Evolutionary conservation across 2,888 invertebrate genomes (phyloP), one percentile per base, ranked within the genome.

Genomic region (Sipha maydis): DNA sequence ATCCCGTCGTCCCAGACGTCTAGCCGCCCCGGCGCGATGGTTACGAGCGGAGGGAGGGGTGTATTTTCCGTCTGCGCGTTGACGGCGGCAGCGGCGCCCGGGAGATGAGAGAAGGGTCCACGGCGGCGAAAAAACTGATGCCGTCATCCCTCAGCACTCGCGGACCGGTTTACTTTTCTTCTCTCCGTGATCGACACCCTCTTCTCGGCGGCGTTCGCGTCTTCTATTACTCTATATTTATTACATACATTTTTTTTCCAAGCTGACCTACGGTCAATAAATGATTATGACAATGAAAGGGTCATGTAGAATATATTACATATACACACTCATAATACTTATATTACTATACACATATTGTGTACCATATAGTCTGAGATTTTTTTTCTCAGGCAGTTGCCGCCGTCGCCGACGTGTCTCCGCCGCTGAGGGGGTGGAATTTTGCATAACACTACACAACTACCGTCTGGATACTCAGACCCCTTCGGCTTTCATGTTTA

Each of bases 1-100:
- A 88, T 88, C 88, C 80, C 85, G 85, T 86, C 67, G 86, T 86
- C 79, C 88, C 88, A 88, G 88, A 88, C 88, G 88, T 88, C 88
- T 88, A 75, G 88, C 41, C 88, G 80, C 80, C 86, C 80, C 73
- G 73, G 21, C 82, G 48, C 75, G 84, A 25, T 34, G 80, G 69
- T 0, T 19, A 69, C 4, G 67, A 25, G 28, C 28, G 77, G 54
- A 67, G 61, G 77, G 31, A 56, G 17, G 67, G 79, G n/a, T 48
- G 25, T 82, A n/a, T 76, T 73, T 67, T 84, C 56, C 85, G 85
- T 78, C 77, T 54, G 78, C 69, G 31, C 56, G 71, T 79, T 54
- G 34, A 77, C 77, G 85, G 48, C 54, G 54, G 14, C 54, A 38
- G 14, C 73, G 83, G 19, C 83, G 73, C 56, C 73, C 84, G 31